Conservation (phyloP, 2,888 invertebrate species). For the Flexamia atlantica region DNA sequence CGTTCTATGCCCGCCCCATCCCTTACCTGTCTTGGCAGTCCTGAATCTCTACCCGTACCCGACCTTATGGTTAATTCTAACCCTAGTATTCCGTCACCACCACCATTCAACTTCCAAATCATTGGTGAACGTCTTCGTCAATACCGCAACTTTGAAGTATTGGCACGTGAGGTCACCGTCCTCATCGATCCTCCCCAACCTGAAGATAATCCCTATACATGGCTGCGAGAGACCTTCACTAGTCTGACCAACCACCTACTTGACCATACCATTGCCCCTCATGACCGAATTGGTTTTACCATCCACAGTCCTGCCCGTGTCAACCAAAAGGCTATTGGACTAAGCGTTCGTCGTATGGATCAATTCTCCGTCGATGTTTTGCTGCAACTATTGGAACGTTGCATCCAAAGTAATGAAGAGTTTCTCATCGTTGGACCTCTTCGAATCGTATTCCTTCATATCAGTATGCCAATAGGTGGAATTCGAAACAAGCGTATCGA, state of each 20-base stretch:
- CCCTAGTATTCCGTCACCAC: too few species aligned
- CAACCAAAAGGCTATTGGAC: not conserved
- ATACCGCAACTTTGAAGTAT: not conserved
- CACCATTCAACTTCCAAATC: not conserved
- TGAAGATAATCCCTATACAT: not conserved
- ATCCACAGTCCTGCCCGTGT: not conserved
- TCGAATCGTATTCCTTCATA: not conserved
- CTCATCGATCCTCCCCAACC: constrained; percentile 9
- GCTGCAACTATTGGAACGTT: constrained; percentile 4
- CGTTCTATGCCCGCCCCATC: not conserved
- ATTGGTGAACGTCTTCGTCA: not conserved
- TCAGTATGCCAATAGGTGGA: not conserved
- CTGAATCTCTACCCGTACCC: not conserved
- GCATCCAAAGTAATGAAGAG: constrained; percentile 21
- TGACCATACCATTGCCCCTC: not conserved
- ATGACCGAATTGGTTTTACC: constrained; percentile 10
- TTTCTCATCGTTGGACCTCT: not conserved
- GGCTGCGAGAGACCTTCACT: constrained; percentile 1
- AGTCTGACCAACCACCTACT: not conserved
- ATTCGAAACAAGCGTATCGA: not conserved
- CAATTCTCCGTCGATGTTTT: constrained; percentile 21
- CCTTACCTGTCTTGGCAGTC: not conserved
- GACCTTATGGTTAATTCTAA: not conserved
- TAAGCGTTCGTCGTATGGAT: constrained; percentile 5
- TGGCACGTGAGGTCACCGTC: constrained; percentile 14